A percentile compares a stretch with the other conserved stretches of the same genome.
These are phyloP conservation scores for Eupelmus urozonus DNA, from an alignment of 2,888 invertebrate species.

Conservation along the genomic window DNA sequence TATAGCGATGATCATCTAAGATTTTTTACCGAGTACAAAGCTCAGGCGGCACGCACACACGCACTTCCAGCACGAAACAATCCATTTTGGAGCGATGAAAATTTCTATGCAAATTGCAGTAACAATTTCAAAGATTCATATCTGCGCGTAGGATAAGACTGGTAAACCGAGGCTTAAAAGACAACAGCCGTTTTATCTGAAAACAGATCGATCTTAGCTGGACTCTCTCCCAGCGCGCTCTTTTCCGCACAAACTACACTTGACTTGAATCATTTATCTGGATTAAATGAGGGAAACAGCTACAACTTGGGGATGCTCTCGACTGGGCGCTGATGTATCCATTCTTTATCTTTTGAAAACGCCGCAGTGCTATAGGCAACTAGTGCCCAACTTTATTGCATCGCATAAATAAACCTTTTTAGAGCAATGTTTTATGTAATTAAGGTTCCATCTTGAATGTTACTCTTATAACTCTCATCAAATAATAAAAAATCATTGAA, in stretches of 20 bases:
- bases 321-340: slow-evolving; percentile 23
- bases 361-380: too few species aligned
- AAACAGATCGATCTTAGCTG: slow-evolving; percentile 35
- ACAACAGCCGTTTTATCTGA: slow-evolving; percentile 19
- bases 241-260: slow-evolving; percentile 41
- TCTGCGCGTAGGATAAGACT: not conserved
- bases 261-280: slow-evolving; percentile 69
- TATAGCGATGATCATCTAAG: too few species aligned
- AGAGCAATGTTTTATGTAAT: not conserved
- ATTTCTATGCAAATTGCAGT: not conserved
- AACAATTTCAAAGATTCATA: slow-evolving; percentile 36
- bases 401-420: slow-evolving; percentile 4
- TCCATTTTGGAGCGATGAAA: not conserved
- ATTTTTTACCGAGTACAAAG: too few species aligned
- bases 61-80: not conserved
- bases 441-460: not conserved
- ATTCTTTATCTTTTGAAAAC: slow-evolving; percentile 19
- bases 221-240: not conserved
- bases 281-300: slow-evolving; percentile 64
- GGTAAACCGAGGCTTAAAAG: slow-evolving; percentile 21
- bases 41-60: too few species aligned
- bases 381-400: slow-evolving; percentile 12
- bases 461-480: not conserved
- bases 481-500: not conserved
- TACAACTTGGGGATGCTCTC: slow-evolving; percentile 28